A percentile compares a stretch with the other conserved stretches of the same genome.
These are phyloP conservation scores for Iphiclides podalirius DNA, from an alignment of 2,888 invertebrate species.

Conservation along the genomic window DNA sequence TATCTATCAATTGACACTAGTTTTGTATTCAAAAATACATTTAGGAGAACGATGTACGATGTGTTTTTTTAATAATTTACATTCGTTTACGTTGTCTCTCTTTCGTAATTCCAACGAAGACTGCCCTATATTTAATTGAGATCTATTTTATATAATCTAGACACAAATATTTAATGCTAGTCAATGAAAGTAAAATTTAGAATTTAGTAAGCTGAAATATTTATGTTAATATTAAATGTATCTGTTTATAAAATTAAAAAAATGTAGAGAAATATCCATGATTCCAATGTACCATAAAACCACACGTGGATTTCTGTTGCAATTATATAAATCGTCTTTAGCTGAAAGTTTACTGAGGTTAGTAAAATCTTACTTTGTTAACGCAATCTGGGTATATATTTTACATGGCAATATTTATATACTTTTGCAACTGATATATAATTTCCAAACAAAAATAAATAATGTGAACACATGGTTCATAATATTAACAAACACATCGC, in stretches of 20 bases:
- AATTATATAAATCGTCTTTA: conserved; percentile 16
- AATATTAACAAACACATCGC: too few relatives aligned
- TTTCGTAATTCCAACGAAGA: conserved; percentile 78
- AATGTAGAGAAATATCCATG: conserved; percentile 4
- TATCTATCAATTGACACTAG: conserved; percentile 39
- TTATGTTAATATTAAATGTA: conserved; percentile 31
- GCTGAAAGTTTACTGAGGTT: conserved; percentile 3
- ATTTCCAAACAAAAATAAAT: background rate
- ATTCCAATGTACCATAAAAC: conserved; percentile 9
- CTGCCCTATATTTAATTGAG: conserved; percentile 79
- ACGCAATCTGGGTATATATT: background rate
- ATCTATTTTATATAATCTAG: conserved; percentile 78
- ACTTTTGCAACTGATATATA: background rate
- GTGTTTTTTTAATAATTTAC: conserved; percentile 59
- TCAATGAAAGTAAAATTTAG: conserved; percentile 57
- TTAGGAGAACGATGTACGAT: conserved; percentile 36
- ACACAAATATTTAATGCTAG: conserved; percentile 71
- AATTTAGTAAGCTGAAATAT: conserved; percentile 45
- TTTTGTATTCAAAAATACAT: conserved; percentile 53
- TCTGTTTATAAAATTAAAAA: conserved; percentile 14
- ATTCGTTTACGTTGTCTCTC: conserved; percentile 67
- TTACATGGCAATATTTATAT: background rate
- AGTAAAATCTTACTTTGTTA: background rate
- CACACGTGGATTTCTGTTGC: conserved; percentile 4
- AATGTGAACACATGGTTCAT: too few relatives aligned